phyloP scores from a whole-genome alignment of 2,797 vertebrate species.

The Acanthopagrus latus region DNA sequence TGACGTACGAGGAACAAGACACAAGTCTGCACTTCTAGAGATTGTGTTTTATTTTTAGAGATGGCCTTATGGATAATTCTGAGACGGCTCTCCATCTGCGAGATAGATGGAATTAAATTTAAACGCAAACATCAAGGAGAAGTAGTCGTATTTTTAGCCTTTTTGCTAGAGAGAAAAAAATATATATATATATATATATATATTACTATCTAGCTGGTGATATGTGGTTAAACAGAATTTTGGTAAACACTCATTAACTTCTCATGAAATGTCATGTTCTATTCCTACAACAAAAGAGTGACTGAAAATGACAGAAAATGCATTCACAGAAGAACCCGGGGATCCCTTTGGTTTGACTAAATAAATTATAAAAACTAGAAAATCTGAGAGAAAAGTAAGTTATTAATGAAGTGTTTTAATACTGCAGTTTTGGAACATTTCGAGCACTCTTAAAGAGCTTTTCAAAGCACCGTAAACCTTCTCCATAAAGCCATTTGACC shows the following conservation, averaged over 20 bases:
- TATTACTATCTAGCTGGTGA: constrained; percentile 13
- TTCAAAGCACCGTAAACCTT: background rate
- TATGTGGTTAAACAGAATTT: constrained; percentile 3
- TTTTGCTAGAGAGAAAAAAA: background rate
- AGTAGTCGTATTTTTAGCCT: constrained; percentile 6
- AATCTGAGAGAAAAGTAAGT: background rate
- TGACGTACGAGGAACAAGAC: constrained; percentile 44
- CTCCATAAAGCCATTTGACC: background rate
- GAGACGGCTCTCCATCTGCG: constrained; percentile 15
- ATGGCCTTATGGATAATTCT: constrained; percentile 18
- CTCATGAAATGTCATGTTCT: constrained; percentile 25
- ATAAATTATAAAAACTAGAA: constrained; percentile 1
- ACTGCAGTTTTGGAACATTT: background rate
- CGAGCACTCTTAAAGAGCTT: background rate
- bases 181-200: too few species aligned
- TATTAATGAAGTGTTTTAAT: constrained; percentile 9
- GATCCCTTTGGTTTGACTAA: constrained; percentile 11
- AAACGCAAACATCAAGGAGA: background rate
- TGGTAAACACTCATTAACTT: constrained; percentile 16
- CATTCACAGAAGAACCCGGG: background rate
- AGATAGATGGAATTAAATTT: constrained; percentile 5
- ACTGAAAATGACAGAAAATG: constrained; percentile 1
- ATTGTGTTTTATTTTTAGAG: constrained; percentile 36
- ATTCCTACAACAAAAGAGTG: background rate
- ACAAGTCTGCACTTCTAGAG: constrained; percentile 32